These are phyloP conservation scores for Siniperca undulata DNA, from an alignment of 2,797 vertebrate species.

Conservation along the genomic window DNA sequence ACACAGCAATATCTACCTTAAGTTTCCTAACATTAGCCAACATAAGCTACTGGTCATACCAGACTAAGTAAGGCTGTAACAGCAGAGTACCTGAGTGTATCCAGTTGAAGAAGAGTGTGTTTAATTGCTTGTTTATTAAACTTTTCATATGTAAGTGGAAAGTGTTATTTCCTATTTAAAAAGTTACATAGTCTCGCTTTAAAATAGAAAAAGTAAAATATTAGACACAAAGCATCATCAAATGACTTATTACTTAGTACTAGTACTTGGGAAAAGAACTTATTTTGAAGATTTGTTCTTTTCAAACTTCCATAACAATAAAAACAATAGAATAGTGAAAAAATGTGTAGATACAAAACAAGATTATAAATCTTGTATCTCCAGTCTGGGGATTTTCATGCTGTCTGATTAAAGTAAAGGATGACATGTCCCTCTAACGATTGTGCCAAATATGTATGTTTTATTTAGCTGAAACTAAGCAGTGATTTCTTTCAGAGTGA, in stretches of 20 bases:
- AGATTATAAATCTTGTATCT: neutral
- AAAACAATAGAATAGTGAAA: neutral
- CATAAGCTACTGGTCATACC: too few relatives aligned
- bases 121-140: neutral
- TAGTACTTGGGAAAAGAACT: neutral
- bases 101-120: too few relatives aligned
- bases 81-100: too few relatives aligned
- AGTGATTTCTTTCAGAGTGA: neutral
- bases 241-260: neutral
- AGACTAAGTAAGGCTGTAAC: too few relatives aligned
- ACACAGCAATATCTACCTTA: too few relatives aligned
- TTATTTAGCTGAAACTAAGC: neutral
- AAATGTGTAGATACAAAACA: neutral
- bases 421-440: neutral
- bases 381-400: conserved; percentile 2
- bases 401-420: neutral
- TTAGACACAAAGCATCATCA: neutral
- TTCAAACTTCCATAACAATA: neutral
- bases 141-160: neutral
- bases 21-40: too few relatives aligned
- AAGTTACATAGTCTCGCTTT: neutral
- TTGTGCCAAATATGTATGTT: neutral
- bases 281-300: neutral
- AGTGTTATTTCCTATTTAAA: neutral
- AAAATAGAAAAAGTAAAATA: neutral